Percentiles rank a stretch among this genome's conserved stretches.
Evolutionary conservation across 1,140 invertebrate species (phyloP).

Genomic region (Anoplolepis gracilipes): DNA sequence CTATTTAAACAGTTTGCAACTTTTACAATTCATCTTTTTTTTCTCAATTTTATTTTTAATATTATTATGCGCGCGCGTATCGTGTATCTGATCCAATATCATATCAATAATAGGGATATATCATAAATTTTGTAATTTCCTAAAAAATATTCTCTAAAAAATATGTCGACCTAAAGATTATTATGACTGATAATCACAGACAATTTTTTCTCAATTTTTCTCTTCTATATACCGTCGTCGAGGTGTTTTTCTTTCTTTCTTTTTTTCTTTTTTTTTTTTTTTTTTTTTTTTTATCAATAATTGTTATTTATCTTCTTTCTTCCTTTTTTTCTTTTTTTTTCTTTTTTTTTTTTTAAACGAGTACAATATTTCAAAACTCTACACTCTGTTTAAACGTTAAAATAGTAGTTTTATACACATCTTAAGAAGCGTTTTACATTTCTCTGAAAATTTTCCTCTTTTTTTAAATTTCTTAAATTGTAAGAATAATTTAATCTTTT

Average conservation of each 20-base stretch:
- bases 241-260: slow-evolving; percentile 49
- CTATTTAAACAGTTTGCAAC: slow-evolving; percentile 82
- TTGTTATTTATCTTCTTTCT: slow-evolving; percentile 59
- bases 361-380: slow-evolving; percentile 77
- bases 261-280: slow-evolving; percentile 42
- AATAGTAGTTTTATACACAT: slow-evolving; percentile 77
- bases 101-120: slow-evolving; percentile 84
- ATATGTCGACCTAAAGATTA: slow-evolving; percentile 86
- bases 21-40: slow-evolving; percentile 72
- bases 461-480: slow-evolving; percentile 45
- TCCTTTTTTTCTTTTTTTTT: neutral
- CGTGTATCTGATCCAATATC: slow-evolving; percentile 83
- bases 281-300: slow-evolving; percentile 45
- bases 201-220: slow-evolving; percentile 83
- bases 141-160: slow-evolving; percentile 86
- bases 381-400: slow-evolving; percentile 78
- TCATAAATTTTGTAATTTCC: slow-evolving; percentile 86
- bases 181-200: slow-evolving; percentile 86
- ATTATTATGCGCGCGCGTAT: slow-evolving; percentile 78
- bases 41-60: slow-evolving; percentile 73
- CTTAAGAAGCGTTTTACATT: slow-evolving; percentile 80
- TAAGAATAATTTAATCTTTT: slow-evolving; percentile 44
- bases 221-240: slow-evolving; percentile 66
- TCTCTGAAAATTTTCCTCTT: slow-evolving; percentile 58
- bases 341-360: slow-evolving; percentile 71